These are phyloP conservation scores for Pagrus major DNA, from an alignment of 2,113 vertebrate species.

Conservation along the genomic window DNA sequence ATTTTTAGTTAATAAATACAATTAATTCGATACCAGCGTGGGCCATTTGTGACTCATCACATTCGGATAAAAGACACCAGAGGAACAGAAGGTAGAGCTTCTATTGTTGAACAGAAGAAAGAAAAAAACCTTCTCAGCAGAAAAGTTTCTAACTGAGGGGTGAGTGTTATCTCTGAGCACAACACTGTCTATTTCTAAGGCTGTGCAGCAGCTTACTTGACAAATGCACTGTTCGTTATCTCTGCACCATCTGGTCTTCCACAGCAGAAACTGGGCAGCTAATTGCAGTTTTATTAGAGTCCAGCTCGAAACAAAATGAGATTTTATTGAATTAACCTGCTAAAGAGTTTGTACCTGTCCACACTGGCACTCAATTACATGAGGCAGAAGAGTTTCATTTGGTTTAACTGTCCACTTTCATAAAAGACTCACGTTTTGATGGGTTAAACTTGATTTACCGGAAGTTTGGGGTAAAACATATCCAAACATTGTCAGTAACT, in stretches of 20 bases:
- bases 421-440: background rate
- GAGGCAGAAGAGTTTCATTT: background rate
- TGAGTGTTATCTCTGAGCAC: conserved; percentile 25
- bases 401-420: background rate
- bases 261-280: conserved; percentile 17
- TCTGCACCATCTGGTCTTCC: conserved; percentile 47
- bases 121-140: conserved; percentile 10
- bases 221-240: conserved; percentile 57
- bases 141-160: conserved; percentile 33
- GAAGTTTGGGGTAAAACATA: background rate
- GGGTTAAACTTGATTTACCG: background rate
- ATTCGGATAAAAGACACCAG: background rate
- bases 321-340: conserved; percentile 19
- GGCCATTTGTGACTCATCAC: background rate
- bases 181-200: conserved; percentile 7
- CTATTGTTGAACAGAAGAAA: conserved; percentile 10
- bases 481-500: background rate
- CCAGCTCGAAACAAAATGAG: conserved; percentile 3
- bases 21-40: background rate
- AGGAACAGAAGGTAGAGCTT: conserved; percentile 2
- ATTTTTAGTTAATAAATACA: background rate
- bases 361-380: background rate
- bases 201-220: conserved; percentile 27
- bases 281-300: conserved; percentile 29
- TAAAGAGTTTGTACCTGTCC: background rate